Base-by-base conservation (phyloP, 2,113 vertebrate species). In the Typhlomys cinereus region DNA sequence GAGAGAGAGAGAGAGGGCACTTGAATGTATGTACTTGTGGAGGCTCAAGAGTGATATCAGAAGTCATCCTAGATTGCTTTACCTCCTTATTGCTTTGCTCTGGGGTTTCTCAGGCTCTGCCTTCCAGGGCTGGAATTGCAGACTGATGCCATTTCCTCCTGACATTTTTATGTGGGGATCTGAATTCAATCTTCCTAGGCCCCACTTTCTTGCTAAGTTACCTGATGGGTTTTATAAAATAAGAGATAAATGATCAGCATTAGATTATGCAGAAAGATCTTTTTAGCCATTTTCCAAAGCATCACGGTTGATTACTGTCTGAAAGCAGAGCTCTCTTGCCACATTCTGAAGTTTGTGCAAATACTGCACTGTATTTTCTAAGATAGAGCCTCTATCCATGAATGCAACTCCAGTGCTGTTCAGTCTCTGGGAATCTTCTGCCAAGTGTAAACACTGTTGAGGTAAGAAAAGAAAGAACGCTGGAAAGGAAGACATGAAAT, bases 401-500 rank as follows among this genome's bases (percentile, higher is more conserved):
- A 70, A 76, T 54, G 21, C n/a, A 54, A 67, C 15, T 90, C 57
- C 59, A 66, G 25, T 34, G 21, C 31, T 57, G 34, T 54, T 80
- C 21, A 36, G 67, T 44, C 52, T 73, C 34, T 74, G 54, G 66
- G 21, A 54, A 46, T 82, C 54, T 66, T 41, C 66, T 93, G 64
- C 66, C 71, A 78, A 76, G 39, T 76, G 64, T 69, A 86, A 93
- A 90, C 36, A 82, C 41, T 59, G 39, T 31, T 27, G 13, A 74
- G 31, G 57, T 64, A 90, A 93, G 67, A 83, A 88, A 90, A 61
- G 84, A 64, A 92, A 76, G 88, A 73, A 88, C 74, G 64, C 69
- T 81, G 69, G 81, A 82, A 75, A 88, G 87, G 80, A 89, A 44
- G 88, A 93, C 83, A 90, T 62, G 15, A 96, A 87, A 91, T 93